Evolutionary conservation across 2,113 vertebrate species (phyloP).

Genomic region (Sciurus niger): DNA sequence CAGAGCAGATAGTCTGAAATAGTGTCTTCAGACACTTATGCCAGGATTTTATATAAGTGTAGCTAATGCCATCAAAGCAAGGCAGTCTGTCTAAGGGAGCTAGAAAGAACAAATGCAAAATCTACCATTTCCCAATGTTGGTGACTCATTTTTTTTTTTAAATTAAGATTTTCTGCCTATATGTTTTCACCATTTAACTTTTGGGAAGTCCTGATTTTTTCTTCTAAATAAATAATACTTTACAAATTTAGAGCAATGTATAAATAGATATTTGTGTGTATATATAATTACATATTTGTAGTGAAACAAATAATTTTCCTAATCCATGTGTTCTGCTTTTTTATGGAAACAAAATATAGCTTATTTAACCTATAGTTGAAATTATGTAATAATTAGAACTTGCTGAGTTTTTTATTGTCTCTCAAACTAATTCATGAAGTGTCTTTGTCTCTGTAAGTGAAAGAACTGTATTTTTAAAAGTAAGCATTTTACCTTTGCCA

Average conservation of each 20-base stretch:
- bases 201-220: not conserved
- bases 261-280: not conserved
- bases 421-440: not conserved
- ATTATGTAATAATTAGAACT: slow-evolving; percentile 15
- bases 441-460: not conserved
- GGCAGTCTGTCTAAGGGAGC: not conserved
- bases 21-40: not conserved
- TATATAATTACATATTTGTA: not conserved
- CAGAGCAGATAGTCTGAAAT: not conserved
- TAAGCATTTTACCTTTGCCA: not conserved
- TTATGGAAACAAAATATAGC: slow-evolving; percentile 25
- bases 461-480: not conserved
- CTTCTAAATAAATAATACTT: slow-evolving; percentile 1
- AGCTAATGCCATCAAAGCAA: not conserved
- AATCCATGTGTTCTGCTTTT: slow-evolving; percentile 7
- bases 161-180: not conserved
- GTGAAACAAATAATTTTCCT: slow-evolving; percentile 51
- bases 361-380: slow-evolving; percentile 24
- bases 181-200: not conserved
- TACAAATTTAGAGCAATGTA: not conserved
- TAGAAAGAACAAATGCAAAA: not conserved
- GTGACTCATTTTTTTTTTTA: slow-evolving; percentile 28
- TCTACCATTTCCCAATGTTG: not conserved
- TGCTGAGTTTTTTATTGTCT: not conserved
- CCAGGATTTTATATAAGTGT: not conserved